phyloP scores from a whole-genome alignment of 2,888 invertebrate species.

The Meandrusa payeni region DNA sequence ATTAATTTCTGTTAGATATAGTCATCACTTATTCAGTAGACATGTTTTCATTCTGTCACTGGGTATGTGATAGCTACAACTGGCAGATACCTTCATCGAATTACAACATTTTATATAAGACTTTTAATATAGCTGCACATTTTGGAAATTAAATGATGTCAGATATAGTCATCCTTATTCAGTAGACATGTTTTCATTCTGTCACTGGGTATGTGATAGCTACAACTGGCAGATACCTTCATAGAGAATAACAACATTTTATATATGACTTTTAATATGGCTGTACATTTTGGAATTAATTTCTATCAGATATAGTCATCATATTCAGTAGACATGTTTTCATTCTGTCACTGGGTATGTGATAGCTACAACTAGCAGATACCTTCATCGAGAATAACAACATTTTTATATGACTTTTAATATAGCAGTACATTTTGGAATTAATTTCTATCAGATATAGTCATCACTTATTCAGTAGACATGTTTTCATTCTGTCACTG shows the following conservation, averaged over 20 bases:
- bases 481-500: slow-evolving; percentile 34
- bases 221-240: no score
- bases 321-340: slow-evolving; percentile 32
- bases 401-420: no score
- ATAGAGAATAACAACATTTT: no score
- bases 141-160: no score
- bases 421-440: no score
- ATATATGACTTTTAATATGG: no score
- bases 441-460: slow-evolving; percentile 11
- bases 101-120: no score
- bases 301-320: slow-evolving; percentile 26
- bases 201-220: no score
- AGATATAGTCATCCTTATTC: slow-evolving; percentile 34
- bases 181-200: slow-evolving; percentile 5
- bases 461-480: slow-evolving; percentile 26
- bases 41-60: slow-evolving; percentile 36
- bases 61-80: slow-evolving; percentile 31
- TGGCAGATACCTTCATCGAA: not conserved
- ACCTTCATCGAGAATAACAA: slow-evolving; percentile 27
- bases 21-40: slow-evolving; percentile 23
- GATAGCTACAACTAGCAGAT: slow-evolving; percentile 32
- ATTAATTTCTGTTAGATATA: not conserved
- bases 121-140: no score
- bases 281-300: no score
- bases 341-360: slow-evolving; percentile 15